Evolutionary conservation across 2,113 vertebrate genomes (phyloP), one percentile per base, ranked within the genome.

Genomic region (Callithrix jacchus): DNA sequence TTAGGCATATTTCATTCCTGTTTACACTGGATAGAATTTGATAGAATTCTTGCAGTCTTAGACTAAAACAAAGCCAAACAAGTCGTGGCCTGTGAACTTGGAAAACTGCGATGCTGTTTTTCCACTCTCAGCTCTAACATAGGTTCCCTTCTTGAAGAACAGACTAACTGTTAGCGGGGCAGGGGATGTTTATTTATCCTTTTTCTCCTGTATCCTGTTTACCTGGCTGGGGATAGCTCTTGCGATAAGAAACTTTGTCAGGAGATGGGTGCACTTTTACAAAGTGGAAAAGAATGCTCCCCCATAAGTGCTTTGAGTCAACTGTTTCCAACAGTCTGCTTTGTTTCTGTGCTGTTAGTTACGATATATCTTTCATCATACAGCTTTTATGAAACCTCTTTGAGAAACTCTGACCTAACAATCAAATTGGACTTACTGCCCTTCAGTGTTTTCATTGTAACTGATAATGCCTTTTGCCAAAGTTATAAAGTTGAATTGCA

Each of bases 291-390:
- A 14, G 54, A 37, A 32, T 1, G 5, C 7, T n/a, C 4, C n/a
- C 37, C 12, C 27, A 16, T 61, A 52, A 54, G 66, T n/a, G 42
- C 40, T 83, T 80, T 11, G 3, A 80, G 74, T 74, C 58, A 66
- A 70, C 17, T 30, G 37, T 66, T 80, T 84, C n/a, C 61, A 52
- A 30, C 13, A 6, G 58, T 86, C 35, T 73, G 20, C 12, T 30
- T 58, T 21, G 0, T 73, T 23, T 79, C 52, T 47, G 23, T 4
- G 12, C 1, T 66, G 42, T 76, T 47, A 61, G 0, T 17, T 17
- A 40, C 21, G 20, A 25, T 37, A 52, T 13, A 23, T 66, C 68
- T 71, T 82, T 58, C 45, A 9, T 66, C 25, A n/a, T 14, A 40
- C 3, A 47, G 80, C 30, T 45, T 14, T 16, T 2, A 4, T 37